Base-by-base conservation (phyloP, 2,888 invertebrate species). In the Trisateles emortualis region DNA sequence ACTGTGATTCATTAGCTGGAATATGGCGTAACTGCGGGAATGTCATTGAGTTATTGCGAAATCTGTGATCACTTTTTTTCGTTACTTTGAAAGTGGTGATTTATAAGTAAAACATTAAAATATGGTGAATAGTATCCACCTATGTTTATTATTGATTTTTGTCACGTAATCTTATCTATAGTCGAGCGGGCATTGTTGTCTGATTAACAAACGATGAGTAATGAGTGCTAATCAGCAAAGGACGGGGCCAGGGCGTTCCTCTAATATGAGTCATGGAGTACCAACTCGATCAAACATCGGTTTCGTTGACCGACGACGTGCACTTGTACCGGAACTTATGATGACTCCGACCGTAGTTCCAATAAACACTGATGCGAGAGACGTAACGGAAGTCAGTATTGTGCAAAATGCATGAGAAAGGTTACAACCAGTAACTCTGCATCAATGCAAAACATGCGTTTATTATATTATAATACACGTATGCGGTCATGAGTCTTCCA, bases 211-310 rank as follows among this genome's bases (percentile, higher is more conserved):
- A 75, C 76, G 79, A 85, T 90, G 91, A 89, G 82, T 88, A 89
- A 91, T 81, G 78, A 79, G 78, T 78, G 76, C 73, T 90, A 88
- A 90, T 90, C 88, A 86, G 81, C 74, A 79, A 83, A 85, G 84
- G 88, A 84, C 85, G 73, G 65, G 73, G 76, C 52, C 69, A 76
- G 84, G 86, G 86, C 91, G 86, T 88, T 90, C 88, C 88, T 84
- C 79, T 64, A 64, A 13, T 53, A 62, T 91, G 90, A 90, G 65
- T 91, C 90, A 90, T 53, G n/a, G n/a, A n/a, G n/a, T 52, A 39
- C 24, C 62, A 61, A 60, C 59, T 62, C 71, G 72, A 75, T 80
- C 72, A 74, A 73, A 78, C 68, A 72, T 77, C 76, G 73, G 69
- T 69, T 71, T 65, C 66, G 51, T 70, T 72, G 72, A 67, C 59